Evolutionary conservation across 2,888 invertebrate genomes (phyloP).

Genomic region (Mythimna albipuncta): DNA sequence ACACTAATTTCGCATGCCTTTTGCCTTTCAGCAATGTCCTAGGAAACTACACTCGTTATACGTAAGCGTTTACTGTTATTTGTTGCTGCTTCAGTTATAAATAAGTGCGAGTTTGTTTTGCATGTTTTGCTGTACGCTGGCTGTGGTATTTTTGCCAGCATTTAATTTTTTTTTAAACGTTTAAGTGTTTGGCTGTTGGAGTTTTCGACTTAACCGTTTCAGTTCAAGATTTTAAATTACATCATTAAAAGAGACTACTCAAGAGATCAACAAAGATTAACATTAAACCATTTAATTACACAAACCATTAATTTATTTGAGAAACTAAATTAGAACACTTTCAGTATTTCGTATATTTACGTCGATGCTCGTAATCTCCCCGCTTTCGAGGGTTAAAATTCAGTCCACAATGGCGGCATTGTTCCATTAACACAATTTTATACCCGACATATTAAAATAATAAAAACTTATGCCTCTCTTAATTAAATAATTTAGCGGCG

Average conservation of each 20-base stretch:
- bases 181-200: not conserved
- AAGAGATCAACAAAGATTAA: constrained; percentile 65
- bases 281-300: constrained; percentile 66
- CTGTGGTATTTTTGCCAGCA: constrained; percentile 1
- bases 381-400: constrained; percentile 81
- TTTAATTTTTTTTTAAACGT: constrained; percentile 24
- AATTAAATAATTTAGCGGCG: constrained; percentile 91
- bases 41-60: constrained; percentile 57
- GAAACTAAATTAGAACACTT: constrained; percentile 76
- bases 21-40: constrained; percentile 60
- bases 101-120: constrained; percentile 46
- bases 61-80: constrained; percentile 59
- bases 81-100: constrained; percentile 37
- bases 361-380: constrained; percentile 81
- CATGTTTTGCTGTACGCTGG: constrained; percentile 20
- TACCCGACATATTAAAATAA: constrained; percentile 91
- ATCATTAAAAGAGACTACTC: constrained; percentile 47
- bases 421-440: constrained; percentile 91
- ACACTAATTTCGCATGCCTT: constrained; percentile 73
- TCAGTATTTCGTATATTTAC: constrained; percentile 74
- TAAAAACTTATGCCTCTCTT: constrained; percentile 91
- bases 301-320: constrained; percentile 69
- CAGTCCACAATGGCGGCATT: constrained; percentile 82
- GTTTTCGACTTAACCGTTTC: constrained; percentile 14
- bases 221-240: constrained; percentile 36